Conservation (phyloP, 1,140 invertebrate species). For the Melanaphis sacchari region DNA sequence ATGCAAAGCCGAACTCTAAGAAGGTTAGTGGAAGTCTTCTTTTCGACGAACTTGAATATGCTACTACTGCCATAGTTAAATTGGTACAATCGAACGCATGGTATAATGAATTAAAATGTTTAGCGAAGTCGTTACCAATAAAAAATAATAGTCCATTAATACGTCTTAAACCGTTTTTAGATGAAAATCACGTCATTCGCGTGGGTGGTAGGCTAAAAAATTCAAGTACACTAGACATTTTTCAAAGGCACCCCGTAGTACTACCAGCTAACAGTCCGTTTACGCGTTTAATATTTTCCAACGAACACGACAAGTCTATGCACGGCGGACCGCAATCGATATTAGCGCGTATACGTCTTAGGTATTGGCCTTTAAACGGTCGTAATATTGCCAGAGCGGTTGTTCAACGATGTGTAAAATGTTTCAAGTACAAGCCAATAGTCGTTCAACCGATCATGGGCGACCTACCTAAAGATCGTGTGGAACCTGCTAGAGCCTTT, state of each 20-base stretch:
- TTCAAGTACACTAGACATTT: background rate
- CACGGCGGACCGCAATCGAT: background rate
- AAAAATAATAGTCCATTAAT: background rate
- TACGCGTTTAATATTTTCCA: background rate
- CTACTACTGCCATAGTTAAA: constrained; percentile 24
- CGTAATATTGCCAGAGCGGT: too few relatives aligned
- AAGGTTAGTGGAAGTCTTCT: background rate
- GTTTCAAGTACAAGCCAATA: background rate
- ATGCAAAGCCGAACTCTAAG: background rate
- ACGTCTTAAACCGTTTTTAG: background rate
- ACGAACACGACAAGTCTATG: background rate
- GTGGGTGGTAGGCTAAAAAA: background rate
- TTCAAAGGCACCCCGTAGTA: background rate
- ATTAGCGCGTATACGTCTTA: background rate
- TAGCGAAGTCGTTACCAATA: background rate
- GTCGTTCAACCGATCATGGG: background rate
- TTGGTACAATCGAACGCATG: constrained; percentile 13
- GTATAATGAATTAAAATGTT: background rate
- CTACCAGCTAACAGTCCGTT: background rate
- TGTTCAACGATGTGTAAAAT: background rate
- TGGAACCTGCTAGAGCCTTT: background rate
- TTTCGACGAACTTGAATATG: background rate
- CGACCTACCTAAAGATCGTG: background rate
- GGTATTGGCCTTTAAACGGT: too few relatives aligned
- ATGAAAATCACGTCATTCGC: background rate